Base-by-base conservation (phyloP, 92 coral and sea anemone genomes). In the Parazoanthus swiftii region DNA sequence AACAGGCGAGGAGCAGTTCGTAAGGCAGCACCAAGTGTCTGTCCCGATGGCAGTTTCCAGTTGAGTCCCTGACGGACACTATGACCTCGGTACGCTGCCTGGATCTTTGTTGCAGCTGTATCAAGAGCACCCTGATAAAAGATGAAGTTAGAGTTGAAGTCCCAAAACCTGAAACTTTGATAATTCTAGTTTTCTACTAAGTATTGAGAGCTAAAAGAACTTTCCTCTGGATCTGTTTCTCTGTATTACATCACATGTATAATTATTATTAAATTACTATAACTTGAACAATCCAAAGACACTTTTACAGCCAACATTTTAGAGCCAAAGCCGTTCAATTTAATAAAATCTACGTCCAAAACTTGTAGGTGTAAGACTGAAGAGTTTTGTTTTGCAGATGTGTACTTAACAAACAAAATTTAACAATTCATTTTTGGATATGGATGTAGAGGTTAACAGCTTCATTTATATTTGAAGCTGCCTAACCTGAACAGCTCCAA, bases 51-150 rank as follows among this genome's bases (percentile, higher is more conserved):
- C 21, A 95, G 94, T 88, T 88, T 95, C 99, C 99, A 97, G 89
- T 93, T 91, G 18, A 88, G 79, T 1, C 99, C 96, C 54, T 97
- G 96, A 0, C 99, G 95, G 23, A 95, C 95, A 71, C 95, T 97
- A 93, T 97, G 95, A 23, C 99, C 99, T 37, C 99, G 92, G 81
- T 92, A 97, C 5, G 92, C 98, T 9, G 99, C 99, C 82, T 97
- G 99, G 80, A 97, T 97, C 63, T 93, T 95, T 20, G 99, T 97
- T 13, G 98, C 99, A 1, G 99, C 99, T 29, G 89, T 86, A 36
- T 91, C 89, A 89, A 89, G 88, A n/a, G 94, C 83, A 39, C 89
- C 89, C 99, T 97, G 82, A 10, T 77, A 48, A 79, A 26, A 16
- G 25, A 58, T 1, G 4, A 48, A 44, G n/a, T 63, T 63, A 20